These are phyloP conservation scores for Phasia obesa DNA, from an alignment of 2,888 invertebrate genomes.

Conservation along the genomic window DNA sequence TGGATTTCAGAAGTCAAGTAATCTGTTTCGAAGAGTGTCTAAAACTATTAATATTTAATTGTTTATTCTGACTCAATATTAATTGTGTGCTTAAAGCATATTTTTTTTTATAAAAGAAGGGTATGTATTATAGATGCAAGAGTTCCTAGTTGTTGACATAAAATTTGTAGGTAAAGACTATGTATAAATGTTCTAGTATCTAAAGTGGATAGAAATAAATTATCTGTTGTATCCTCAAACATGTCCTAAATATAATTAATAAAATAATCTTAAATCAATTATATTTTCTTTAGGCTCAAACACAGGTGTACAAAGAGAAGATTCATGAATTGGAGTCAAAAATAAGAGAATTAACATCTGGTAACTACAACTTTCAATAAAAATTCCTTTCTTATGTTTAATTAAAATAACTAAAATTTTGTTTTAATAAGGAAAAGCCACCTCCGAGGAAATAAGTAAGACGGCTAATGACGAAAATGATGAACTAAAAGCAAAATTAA, in stretches of 20 bases:
- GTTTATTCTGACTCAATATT: no score
- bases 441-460: constrained; percentile 60
- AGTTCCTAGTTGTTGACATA: no score
- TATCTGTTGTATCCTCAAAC: background rate
- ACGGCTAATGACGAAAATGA: constrained; percentile 67
- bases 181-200: no score
- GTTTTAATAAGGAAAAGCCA: constrained; percentile 72
- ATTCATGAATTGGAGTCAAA: constrained; percentile 80
- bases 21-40: no score
- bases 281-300: constrained; percentile 77
- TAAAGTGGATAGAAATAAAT: background rate
- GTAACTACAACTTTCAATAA: constrained; percentile 69
- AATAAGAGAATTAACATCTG: constrained; percentile 75
- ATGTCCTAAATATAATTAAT: background rate
- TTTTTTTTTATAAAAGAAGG: no score
- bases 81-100: no score
- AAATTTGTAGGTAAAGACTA: no score
- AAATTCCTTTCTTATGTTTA: background rate
- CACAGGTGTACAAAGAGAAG: constrained; percentile 81
- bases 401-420: background rate
- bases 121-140: no score
- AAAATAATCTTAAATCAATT: background rate
- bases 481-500: constrained; percentile 73
- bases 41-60: no score
- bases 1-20: no score